Percentiles rank a stretch among this genome's conserved stretches.
phyloP scores from a whole-genome alignment of 2,888 invertebrate species.

The Rhabditoides inermis region DNA sequence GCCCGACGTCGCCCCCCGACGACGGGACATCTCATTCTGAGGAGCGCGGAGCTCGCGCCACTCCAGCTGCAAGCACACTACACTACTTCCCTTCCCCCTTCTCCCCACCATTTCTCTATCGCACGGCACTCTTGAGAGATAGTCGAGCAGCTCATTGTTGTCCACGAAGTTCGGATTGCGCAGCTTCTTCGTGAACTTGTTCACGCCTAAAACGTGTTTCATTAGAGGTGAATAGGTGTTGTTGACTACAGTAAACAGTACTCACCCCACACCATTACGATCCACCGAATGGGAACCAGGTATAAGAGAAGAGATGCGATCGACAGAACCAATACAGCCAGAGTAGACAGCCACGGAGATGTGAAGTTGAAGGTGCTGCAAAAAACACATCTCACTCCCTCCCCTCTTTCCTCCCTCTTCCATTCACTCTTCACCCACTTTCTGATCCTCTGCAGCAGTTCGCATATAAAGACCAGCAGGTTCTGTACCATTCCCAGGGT shows the following conservation, averaged over 20 bases:
- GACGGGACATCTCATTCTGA: conserved; percentile 24
- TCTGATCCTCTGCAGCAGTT: conserved; percentile 83
- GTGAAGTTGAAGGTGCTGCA: conserved; percentile 89
- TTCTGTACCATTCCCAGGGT: conserved; percentile 93
- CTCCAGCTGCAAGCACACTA: not conserved
- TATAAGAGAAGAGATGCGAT: conserved; percentile 73
- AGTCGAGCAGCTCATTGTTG: conserved; percentile 90
- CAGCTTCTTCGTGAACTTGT: conserved; percentile 88
- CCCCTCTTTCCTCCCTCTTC: too few species aligned
- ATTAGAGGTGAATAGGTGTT: not conserved
- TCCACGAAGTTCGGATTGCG: conserved; percentile 85
- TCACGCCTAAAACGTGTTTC: conserved; percentile 59
- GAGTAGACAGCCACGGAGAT: conserved; percentile 85
- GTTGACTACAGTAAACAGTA: conserved; percentile 5
- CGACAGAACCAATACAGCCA: conserved; percentile 73
- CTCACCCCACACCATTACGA: conserved; percentile 82
- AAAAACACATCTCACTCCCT: conserved; percentile 39
- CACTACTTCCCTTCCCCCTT: too few species aligned
- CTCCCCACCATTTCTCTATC: conserved; percentile 87
- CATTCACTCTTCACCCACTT: too few species aligned
- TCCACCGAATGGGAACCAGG: conserved; percentile 75
- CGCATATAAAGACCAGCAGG: conserved; percentile 82
- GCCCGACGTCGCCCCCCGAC: too few species aligned
- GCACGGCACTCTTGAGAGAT: conserved; percentile 84
- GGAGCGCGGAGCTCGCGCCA: conserved; percentile 6